Base-by-base conservation (phyloP, 2,113 vertebrate species). In the Corythaixoides concolor region DNA sequence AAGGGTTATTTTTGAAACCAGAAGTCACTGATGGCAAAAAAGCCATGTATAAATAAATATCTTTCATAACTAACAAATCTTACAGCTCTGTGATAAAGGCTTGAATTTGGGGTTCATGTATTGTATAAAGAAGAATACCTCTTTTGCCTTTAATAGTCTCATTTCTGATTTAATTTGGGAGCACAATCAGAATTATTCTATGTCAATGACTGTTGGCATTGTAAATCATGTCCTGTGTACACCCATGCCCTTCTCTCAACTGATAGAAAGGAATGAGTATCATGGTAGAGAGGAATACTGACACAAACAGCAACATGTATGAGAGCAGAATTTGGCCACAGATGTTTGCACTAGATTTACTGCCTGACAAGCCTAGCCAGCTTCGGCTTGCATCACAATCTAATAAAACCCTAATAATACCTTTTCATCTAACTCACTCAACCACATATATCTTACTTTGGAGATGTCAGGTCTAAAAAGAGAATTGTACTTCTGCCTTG, bases 351-450 rank as follows among this genome's bases (percentile, higher is more conserved):
- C 33, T 35, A 52, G 68, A 90, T 86, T 93, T 90, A 92, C 69
- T 70, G 68, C 27, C 63, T 81, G 92, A 78, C 32, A 17, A 93
- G 47, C 75, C 76, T 30, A 81, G 82, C 75, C 75, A 92, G 52
- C 66, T n/a, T 81, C 52, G 84, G 79, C 49, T 82, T 93, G 73
- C 83, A 90, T 90, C 56, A 84, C 47, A 85, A 92, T 62, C 94
- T 93, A 90, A 93, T 89, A 93, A 84, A 95, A 97, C 55, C 27
- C 30, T 68, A 82, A 53, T 89, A 66, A 89, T 78, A 75, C 73
- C 64, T 94, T 87, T 89, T 66, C 52, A 79, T 87, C 73, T 92
- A 93, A 80, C n/a, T 84, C 27, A 53, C 28, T 81, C 47, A 87
- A 60, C 39, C 32, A 64, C 66, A 84, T 85, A 14, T 27, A 95